A percentile compares a stretch with the other conserved stretches of the same genome.
phyloP scores from a whole-genome alignment of 2,888 invertebrate genomes.

The Gastracanthus pulcherrimus region DNA sequence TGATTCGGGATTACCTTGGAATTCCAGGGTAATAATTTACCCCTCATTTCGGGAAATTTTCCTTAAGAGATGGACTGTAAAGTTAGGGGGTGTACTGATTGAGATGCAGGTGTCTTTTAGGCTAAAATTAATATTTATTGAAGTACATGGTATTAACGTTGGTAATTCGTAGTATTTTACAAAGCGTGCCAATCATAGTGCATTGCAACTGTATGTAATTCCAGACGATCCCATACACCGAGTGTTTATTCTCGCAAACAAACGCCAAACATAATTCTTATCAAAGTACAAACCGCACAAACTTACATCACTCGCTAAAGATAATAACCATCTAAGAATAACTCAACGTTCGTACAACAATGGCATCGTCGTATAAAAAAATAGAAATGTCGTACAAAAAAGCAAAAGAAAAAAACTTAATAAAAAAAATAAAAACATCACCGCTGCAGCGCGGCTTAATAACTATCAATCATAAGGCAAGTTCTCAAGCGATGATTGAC shows the following conservation, averaged over 20 bases:
- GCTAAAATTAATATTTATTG: constrained; percentile 12
- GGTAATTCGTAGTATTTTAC: neutral
- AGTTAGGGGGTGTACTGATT: constrained; percentile 20
- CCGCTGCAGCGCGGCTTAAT: neutral
- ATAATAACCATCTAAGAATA: neutral
- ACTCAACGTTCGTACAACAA: neutral
- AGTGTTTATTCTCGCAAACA: no score
- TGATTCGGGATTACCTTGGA: constrained; percentile 33
- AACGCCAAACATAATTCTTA: no score
- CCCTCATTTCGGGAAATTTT: neutral
- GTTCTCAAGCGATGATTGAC: neutral
- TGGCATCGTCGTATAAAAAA: neutral
- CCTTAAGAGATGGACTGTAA: constrained; percentile 32
- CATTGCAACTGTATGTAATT: neutral
- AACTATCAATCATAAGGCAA: neutral
- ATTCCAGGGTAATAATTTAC: neutral
- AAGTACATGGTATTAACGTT: neutral
- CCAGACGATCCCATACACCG: neutral
- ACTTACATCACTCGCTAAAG: no score
- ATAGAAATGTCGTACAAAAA: neutral
- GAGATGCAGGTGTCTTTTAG: constrained; percentile 2
- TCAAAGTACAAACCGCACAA: no score
- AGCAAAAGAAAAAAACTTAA: neutral
- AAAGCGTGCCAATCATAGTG: neutral
- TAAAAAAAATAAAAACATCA: no score